Evolutionary conservation across 2,113 vertebrate genomes (phyloP), one percentile per base, ranked within the genome.

Genomic region (Dasypus novemcinctus): DNA sequence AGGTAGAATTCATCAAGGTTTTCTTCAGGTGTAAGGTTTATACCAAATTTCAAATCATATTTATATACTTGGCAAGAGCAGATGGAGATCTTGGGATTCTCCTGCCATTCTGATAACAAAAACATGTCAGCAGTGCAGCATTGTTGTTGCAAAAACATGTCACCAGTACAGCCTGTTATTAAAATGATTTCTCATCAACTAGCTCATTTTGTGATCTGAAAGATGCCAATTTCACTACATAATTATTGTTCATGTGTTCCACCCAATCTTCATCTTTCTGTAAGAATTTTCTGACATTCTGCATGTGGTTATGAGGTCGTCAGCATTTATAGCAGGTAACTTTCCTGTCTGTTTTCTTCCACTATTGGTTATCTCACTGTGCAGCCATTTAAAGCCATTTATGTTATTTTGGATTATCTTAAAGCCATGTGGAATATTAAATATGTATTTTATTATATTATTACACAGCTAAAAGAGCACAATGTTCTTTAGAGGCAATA

Each of bases 361-460:
- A 43, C 25, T 76, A 41, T 78, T 89, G 66, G 33, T 36, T 49
- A 31, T 80, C 92, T 72, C 68, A 87, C 72, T 85, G 85, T 74
- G 41, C 23, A 93, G 81, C 9, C 6, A 80, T 87, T 94, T 80
- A 80, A 89, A 92, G 25, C 17, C 75, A 90, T 68, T 87, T 87
- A 72, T 91, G 31, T 72, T 72, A 29, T 81, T 95, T 91, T 86
- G 46, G 76, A 72, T 94, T 78, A 78, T 75, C 33, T 72, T 94
- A 81, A 90, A 95, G 33, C 13, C 36, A 92, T 95, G 21, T 89
- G 18, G 68, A 83, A 79, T 96, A 94, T 95, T 96, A 95, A 88
- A 91, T 91, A 63, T 85, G 38, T 43, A 94, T 94, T 94, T 96
- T 82, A 95, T 95, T 84, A 78, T 63, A 93, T 94, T 91, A 92